Base-by-base conservation (phyloP, 1,140 invertebrate species). In the Agrilus planipennis region DNA sequence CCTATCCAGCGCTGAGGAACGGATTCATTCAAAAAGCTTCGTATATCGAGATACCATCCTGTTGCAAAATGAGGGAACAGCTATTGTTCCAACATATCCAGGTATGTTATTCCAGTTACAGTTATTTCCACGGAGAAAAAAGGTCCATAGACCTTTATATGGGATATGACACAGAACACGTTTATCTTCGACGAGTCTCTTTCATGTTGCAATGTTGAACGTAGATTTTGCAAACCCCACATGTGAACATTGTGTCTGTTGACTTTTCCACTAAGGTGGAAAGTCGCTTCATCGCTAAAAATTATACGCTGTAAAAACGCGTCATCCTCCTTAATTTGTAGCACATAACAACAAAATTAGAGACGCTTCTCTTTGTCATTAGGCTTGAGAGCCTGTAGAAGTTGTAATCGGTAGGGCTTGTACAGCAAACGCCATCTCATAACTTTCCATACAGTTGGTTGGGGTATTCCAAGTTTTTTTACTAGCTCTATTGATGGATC, bases 211-310 rank as follows among this genome's bases (percentile, higher is more conserved):
- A 23, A 15, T n/a, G 17, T 36, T 15, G 21, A 2, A 21, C 15
- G 30, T 31, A 28, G 39, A 16, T 40, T 32, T 40, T 40, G 5
- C 3, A 34, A 5, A 5, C 10, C 39, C 27, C 39, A 40, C 5
- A 40, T 20, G 5, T 16, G 10, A 3, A 17, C 15, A 20, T 40
- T 40, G 16, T 40, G 28, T 32, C 39, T 17, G 39, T 40, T 32
- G 18, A 40, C 39, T 18, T 16, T 32, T 9, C n/a, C 32, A 15
- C 21, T 35, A 3, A 15, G 15, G 14, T 42, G 30, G 31, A 42
- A 42, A 25, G 31, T 42, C 1, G 20, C 40, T 42, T 43, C 23
- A 42, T 42, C 22, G 29, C 28, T 40, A 29, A 31, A 40, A 36
- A 18, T 12, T 7, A 27, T 27, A 27, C 23, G 23, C 23, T 27